Evolutionary conservation across 1,140 invertebrate species (phyloP), one percentile per base, ranked within the genome.

Genomic region (Glomeris maerens): DNA sequence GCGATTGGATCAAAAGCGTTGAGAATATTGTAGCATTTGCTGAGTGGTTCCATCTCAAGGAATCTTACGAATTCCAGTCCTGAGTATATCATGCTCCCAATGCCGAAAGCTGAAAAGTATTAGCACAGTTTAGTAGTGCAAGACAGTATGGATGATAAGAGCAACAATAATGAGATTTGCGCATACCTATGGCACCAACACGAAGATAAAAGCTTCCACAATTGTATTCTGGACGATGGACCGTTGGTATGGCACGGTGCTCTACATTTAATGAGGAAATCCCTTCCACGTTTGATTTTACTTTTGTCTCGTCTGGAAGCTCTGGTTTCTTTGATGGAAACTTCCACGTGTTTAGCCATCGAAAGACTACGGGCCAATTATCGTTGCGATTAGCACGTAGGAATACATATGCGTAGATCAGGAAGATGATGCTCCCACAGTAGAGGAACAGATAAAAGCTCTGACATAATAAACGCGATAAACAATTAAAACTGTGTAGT

Each of bases 31-130:
- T 87, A 80, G 60, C 88, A 92, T 56, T 85, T 82, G 13, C 82
- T 83, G 58, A 85, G 80, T 29, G 76, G 70, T 62, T 88, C 83
- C 40, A 89, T 66, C 66, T 94, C 89, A 64, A 92, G 93, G 62
- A 91, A 92, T 64, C 90, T 84, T 0, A 87, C 87, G 61, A 94
- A 88, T 68, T 93, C 87, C 47, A 95, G 70, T 0, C 90, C 89
- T 1, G 88, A 90, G 67, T 94, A 93, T 52, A 94, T 91, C 86
- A 91, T 88, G 46, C 83, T 86, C 5, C 90, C 90, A 56, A 93
- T 90, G 5, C 89, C 89, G 64, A 94, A 94, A 14, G 88, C 88
- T 86, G 63, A 3, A 64, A 65, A 44, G 20, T 42, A 17, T 21
- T 25, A 42, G 31, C 10, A 36, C 10, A 36, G 31, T 36, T 36